These are phyloP conservation scores for Campopleginae sp. DNA, from an alignment of 2,888 invertebrate species.

Conservation along the genomic window DNA sequence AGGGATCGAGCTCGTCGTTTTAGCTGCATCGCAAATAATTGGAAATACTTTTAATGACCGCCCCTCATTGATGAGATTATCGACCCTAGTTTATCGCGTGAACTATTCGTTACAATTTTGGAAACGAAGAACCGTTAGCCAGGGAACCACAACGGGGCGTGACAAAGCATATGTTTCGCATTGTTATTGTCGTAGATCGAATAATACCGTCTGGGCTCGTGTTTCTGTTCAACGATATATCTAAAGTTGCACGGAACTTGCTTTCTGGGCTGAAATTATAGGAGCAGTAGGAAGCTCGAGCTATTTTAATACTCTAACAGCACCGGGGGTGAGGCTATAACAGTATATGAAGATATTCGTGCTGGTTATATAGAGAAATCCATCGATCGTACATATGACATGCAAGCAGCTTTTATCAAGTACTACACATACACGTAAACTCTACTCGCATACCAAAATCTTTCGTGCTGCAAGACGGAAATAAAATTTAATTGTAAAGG, in stretches of 20 bases:
- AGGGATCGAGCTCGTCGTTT: not conserved
- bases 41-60: not conserved
- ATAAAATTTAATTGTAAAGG: constrained; percentile 7
- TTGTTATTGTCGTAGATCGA: constrained; percentile 8
- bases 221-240: constrained; percentile 27
- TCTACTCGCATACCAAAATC: constrained; percentile 27
- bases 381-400: constrained; percentile 60
- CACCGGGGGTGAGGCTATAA: not conserved
- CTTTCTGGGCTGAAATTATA: constrained; percentile 56
- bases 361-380: constrained; percentile 28
- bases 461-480: constrained; percentile 20
- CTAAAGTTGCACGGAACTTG: constrained; percentile 37
- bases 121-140: not conserved
- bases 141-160: not conserved
- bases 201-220: constrained; percentile 23
- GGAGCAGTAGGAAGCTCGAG: constrained; percentile 20
- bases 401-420: constrained; percentile 49
- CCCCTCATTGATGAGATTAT: not conserved
- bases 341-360: constrained; percentile 58
- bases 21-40: no score
- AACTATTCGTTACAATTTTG: not conserved
- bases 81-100: not conserved
- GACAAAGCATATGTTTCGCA: not conserved
- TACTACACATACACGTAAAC: constrained; percentile 8
- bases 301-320: constrained; percentile 48